Percentiles rank a stretch among this genome's conserved stretches.
Evolutionary conservation across 2,888 invertebrate genomes (phyloP).

Genomic region (Cepaea hortensis): DNA sequence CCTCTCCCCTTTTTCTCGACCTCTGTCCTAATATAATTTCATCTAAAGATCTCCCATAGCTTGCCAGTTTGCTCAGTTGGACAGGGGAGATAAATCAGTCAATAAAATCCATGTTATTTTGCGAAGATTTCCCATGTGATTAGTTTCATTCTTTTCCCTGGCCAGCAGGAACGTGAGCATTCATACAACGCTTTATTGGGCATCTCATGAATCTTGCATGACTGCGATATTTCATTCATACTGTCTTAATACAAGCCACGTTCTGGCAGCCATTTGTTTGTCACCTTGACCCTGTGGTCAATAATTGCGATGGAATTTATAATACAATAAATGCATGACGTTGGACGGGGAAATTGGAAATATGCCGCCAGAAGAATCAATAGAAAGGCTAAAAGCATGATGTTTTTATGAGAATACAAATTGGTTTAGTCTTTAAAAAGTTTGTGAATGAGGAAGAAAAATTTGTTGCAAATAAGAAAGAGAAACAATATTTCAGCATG

Average conservation of each 20-base stretch:
- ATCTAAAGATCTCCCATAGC: background rate
- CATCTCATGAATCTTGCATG: conserved; percentile 14
- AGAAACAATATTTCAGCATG: no score
- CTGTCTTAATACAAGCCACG: background rate
- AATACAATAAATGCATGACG: no score
- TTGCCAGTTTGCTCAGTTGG: background rate
- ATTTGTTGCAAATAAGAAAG: background rate
- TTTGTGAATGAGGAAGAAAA: background rate
- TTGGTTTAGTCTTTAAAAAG: no score
- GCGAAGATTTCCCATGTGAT: conserved; percentile 11
- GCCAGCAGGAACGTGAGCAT: background rate
- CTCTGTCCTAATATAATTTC: background rate
- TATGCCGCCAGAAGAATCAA: no score
- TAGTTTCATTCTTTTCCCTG: background rate
- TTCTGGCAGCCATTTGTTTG: background rate
- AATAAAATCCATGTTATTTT: background rate
- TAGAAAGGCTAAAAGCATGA: no score
- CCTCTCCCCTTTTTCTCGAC: no score
- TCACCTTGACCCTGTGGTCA: no score
- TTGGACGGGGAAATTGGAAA: no score
- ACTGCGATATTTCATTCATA: background rate
- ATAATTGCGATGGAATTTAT: no score
- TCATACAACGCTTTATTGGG: background rate
- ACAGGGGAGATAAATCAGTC: background rate
- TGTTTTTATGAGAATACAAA: no score